Percentiles rank a stretch among this genome's conserved stretches.
These are phyloP conservation scores for Scatophagus argus DNA, from an alignment of 2,113 vertebrate genomes.

Conservation along the genomic window DNA sequence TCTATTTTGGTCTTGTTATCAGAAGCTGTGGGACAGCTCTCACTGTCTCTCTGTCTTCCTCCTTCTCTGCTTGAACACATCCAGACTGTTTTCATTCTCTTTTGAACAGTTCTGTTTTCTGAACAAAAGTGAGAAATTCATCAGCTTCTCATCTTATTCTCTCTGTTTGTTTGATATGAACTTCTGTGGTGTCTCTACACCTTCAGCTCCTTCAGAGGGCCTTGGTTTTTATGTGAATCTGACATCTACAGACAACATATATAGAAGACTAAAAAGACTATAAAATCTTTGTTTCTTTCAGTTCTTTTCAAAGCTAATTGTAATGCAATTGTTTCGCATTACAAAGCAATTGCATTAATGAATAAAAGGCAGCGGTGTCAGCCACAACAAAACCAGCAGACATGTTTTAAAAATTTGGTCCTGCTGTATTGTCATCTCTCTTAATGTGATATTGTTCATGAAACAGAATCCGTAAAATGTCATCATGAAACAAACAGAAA, in stretches of 20 bases:
- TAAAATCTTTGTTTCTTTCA: not conserved
- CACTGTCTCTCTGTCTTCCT: not conserved
- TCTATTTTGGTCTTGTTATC: slow-evolving; percentile 70
- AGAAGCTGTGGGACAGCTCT: slow-evolving; percentile 83
- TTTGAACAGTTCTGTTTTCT: not conserved
- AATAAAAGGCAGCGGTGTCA: not conserved
- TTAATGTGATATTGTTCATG: not conserved
- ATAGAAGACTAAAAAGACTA: too few relatives aligned
- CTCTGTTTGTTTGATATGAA: not conserved
- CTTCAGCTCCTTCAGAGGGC: not conserved
- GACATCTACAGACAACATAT: not conserved
- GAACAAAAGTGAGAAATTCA: not conserved
- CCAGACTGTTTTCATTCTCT: not conserved
- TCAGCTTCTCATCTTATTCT: not conserved
- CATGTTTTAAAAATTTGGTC: not conserved
- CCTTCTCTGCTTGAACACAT: not conserved
- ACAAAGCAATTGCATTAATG: too few relatives aligned
- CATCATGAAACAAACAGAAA: not conserved
- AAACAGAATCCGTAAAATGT: not conserved
- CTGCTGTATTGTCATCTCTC: too few relatives aligned
- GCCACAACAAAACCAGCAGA: not conserved
- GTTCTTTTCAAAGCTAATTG: not conserved
- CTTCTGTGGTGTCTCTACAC: not conserved
- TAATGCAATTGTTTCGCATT: too few relatives aligned
- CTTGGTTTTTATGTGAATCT: not conserved